Percentiles rank a stretch among this genome's conserved stretches.
Conservation (phyloP, 2,888 invertebrate species). For the Thymelicus sylvestris region DNA sequence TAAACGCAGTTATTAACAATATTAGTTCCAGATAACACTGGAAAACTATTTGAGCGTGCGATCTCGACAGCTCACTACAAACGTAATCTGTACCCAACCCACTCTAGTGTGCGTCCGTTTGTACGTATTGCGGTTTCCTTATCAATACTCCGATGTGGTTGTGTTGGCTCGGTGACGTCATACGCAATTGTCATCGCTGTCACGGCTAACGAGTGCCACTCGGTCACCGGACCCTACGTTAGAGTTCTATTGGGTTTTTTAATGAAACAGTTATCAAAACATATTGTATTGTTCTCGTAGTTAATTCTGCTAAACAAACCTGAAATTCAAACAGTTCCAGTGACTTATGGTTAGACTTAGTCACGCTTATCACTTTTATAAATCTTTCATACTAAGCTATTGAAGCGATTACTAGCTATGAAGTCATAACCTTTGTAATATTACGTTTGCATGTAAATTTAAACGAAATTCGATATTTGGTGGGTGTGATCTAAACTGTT, state of each 20-base stretch:
- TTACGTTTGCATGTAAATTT: not conserved
- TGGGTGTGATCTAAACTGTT: not conserved
- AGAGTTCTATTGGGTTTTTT: constrained; percentile 26
- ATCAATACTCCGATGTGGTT: constrained; percentile 52
- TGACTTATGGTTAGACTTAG: not conserved
- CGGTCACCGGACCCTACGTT: constrained; percentile 57
- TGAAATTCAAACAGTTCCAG: not conserved
- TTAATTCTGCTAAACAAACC: not conserved
- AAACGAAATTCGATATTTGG: constrained; percentile 3
- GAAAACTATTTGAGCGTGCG: constrained; percentile 51
- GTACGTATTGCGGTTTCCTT: constrained; percentile 66
- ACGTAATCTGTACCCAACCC: constrained; percentile 62
- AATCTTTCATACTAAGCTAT: not conserved
- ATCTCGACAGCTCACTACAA: constrained; percentile 51
- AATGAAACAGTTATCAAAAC: constrained; percentile 24
- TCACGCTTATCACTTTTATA: not conserved
- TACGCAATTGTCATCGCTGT: constrained; percentile 77
- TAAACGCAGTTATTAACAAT: constrained; percentile 13
- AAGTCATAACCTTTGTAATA: too few relatives aligned
- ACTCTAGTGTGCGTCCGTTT: constrained; percentile 51
- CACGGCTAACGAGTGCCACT: constrained; percentile 73
- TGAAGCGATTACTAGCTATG: not conserved
- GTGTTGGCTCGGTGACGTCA: constrained; percentile 72
- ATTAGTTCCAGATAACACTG: constrained; percentile 25
- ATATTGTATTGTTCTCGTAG: not conserved